Percentiles rank a stretch among this genome's conserved stretches.
phyloP scores from a whole-genome alignment of 2,888 invertebrate species.

The Alloplasta piceator region DNA sequence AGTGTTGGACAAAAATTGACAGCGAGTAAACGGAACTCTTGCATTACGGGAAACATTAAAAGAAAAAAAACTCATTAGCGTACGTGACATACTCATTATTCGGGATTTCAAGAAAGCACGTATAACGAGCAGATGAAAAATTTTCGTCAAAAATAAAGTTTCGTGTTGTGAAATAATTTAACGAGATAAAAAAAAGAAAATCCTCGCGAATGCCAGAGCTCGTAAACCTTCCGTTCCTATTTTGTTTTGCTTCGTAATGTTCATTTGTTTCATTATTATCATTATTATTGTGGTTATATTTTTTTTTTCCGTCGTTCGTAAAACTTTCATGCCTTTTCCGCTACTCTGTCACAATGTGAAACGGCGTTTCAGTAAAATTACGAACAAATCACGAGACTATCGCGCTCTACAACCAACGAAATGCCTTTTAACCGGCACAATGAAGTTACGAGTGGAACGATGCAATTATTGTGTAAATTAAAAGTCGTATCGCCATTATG shows the following conservation, averaged over 20 bases:
- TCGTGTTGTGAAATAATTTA: constrained; percentile 36
- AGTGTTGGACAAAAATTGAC: too few species aligned
- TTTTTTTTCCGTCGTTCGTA: constrained; percentile 13
- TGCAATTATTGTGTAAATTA: constrained; percentile 67
- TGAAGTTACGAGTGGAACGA: constrained; percentile 63
- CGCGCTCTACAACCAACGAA: constrained; percentile 37
- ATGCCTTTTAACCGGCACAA: constrained; percentile 66
- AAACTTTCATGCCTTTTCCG: constrained; percentile 21
- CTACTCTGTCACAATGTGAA: constrained; percentile 5
- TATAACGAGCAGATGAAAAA: constrained; percentile 6
- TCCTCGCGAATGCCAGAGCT: constrained; percentile 10
- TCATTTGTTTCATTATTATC: constrained; percentile 15
- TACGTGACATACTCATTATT: not conserved
- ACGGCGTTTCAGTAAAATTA: constrained; percentile 25
- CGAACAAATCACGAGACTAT: constrained; percentile 45
- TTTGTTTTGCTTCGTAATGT: constrained; percentile 9
- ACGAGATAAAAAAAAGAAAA: not conserved
- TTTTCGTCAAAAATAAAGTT: constrained; percentile 3
- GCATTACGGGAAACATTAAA: too few species aligned
- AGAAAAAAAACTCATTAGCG: too few species aligned
- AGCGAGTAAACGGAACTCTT: too few species aligned
- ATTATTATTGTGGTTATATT: constrained; percentile 36
- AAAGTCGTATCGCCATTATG: constrained; percentile 66
- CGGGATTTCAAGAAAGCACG: not conserved
- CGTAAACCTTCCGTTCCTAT: not conserved